A percentile compares a stretch with the other conserved stretches of the same genome.
These are phyloP conservation scores for Odontamblyopus rebecca DNA, from an alignment of 2,797 vertebrate genomes.

Conservation along the genomic window DNA sequence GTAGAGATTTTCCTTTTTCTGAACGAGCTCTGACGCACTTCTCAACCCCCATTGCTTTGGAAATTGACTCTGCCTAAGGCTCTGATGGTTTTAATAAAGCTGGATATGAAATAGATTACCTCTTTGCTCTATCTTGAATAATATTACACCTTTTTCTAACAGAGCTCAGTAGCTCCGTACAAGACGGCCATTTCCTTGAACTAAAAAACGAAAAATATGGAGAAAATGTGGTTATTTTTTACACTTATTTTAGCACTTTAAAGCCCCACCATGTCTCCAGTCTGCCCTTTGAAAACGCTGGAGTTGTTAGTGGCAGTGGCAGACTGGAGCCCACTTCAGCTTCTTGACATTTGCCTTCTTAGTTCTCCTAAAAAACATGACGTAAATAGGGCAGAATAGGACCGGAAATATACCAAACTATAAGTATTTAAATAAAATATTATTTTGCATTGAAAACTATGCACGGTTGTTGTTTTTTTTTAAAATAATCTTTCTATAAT, in stretches of 20 bases:
- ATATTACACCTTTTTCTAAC: constrained; percentile 22
- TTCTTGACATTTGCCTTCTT: not conserved
- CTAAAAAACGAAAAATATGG: no score
- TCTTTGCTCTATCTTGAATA: constrained; percentile 49
- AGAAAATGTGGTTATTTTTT: no score
- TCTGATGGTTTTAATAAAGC: constrained; percentile 56
- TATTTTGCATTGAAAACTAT: no score
- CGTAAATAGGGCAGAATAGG: not conserved
- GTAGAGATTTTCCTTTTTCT: not conserved
- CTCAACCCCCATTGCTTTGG: constrained; percentile 22
- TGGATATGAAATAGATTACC: constrained; percentile 56
- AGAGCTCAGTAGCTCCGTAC: not conserved
- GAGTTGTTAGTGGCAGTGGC: not conserved
- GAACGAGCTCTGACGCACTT: not conserved
- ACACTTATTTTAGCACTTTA: no score
- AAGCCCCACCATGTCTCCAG: not conserved
- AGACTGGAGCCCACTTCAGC: not conserved
- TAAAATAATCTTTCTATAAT: no score
- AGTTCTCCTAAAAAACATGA: not conserved
- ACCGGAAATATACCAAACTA: not conserved
- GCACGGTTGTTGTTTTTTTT: no score
- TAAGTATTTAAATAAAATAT: no score
- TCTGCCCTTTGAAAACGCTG: not conserved
- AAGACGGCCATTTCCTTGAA: no score
- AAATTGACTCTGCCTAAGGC: constrained; percentile 49